Base-by-base conservation (phyloP, 2,888 invertebrate species). In the Mesorhabditis spiculigera region DNA sequence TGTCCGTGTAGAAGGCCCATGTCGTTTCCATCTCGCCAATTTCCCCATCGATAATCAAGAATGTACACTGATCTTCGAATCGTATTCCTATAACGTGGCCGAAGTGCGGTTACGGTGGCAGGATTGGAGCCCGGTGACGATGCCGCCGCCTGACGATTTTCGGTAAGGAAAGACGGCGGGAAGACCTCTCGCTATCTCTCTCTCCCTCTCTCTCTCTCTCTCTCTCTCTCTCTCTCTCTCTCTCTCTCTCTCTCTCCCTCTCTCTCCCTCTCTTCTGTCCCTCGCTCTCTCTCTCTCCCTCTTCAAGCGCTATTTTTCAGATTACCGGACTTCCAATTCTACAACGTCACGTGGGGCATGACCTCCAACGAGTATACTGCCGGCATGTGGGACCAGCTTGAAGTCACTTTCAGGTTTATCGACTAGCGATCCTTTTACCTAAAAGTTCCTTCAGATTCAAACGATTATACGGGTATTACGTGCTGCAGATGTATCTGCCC, bases 371-470 rank as follows among this genome's bases (percentile, higher is more conserved):
- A 81, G 64, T 82, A 82, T 68, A 82, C 82, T 28, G 82, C 82
- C 16, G 85, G 85, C 4, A 79, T 78, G 74, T 85, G 85, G 85
- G 85, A 85, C 73, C 85, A 85, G 71, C 69, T 85, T 64, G 82
- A 79, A 68, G 84, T 85, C 66, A 85, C 81, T 1, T 84, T 84
- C 68, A 73, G 81, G 80, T 80, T n/a, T n/a, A n/a, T n/a, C n/a
- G n/a, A n/a, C n/a, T n/a, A n/a, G n/a, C n/a, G n/a, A n/a, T n/a
- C n/a, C n/a, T n/a, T n/a, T n/a, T n/a, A n/a, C n/a, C n/a, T n/a
- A n/a, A n/a, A n/a, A n/a, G n/a, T n/a, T 63, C 13, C 70, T 81
- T 50, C 71, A 82, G 80, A 64, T 85, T 85, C 78, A 85, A 85
- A 76, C 74, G 85, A 45, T 74, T 85, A 5, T 84, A 85, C 71